Base-by-base conservation (phyloP, 1,140 invertebrate species). In the Lethocerus indicus region DNA sequence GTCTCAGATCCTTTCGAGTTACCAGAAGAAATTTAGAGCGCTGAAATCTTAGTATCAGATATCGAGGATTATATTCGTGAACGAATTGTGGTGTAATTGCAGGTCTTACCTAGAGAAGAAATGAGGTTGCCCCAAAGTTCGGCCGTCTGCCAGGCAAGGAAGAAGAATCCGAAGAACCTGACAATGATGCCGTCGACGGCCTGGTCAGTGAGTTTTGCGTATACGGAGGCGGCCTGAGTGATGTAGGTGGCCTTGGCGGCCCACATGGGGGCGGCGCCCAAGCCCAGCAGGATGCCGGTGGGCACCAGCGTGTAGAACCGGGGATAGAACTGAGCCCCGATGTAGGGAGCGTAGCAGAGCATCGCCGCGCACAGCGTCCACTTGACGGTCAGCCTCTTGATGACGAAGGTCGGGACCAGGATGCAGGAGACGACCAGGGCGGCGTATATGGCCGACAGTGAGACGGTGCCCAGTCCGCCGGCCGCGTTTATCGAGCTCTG, bases 161-260 rank as follows among this genome's bases (percentile, higher is more conserved):
- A 97, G 76, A 98, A 98, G 71, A 95, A 87, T 21, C 93, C 93
- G 66, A 97, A 98, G 74, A 96, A 96, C 56, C 87, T 67, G 32
- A 92, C 87, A 47, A 96, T 86, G 54, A 94, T 87, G 5, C 82
- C 84, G 62, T 94, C 88, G 5, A 84, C 78, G 0, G 82, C 73
- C 59, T 91, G 83, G 53, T 88, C 86, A 13, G 83, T 87, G 35
- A 89, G 68, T 60, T 87, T 86, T 3, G 85, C 85, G 67, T 88
- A 88, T 53, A 91, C 81, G 36, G 85, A 83, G 18, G 86, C 89
- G 5, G 83, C 81, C 65, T 95, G 87, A 0, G 91, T 96, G 5
- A 98, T 69, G 61, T 97, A 98, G 0, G 87, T 90, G 43, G 90
- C 91, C 64, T 96, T 90, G 3, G 92, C 87, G 1, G 89, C 85